Conservation (phyloP, 2,797 vertebrate genomes). For the Danionella dracula region DNA sequence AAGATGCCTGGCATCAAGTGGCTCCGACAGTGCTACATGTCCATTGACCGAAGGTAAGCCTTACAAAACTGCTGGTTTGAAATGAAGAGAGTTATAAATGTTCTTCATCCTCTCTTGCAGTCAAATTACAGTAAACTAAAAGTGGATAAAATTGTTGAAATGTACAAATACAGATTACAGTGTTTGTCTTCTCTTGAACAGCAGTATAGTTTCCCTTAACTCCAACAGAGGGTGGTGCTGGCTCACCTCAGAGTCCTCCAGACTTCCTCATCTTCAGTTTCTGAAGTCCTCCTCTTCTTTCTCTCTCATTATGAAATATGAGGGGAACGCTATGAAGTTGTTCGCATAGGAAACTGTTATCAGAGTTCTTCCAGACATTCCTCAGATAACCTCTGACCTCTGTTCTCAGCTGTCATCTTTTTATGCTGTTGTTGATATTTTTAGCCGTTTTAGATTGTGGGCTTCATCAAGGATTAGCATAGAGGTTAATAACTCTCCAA, state of each 20-base stretch:
- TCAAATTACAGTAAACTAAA: too few species aligned
- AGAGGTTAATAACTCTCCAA: background rate
- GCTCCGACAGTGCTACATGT: constrained; percentile 77
- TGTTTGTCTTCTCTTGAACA: too few species aligned
- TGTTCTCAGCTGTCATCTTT: constrained; percentile 1
- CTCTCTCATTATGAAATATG: constrained; percentile 38
- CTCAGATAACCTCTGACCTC: constrained; percentile 41
- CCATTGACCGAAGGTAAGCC: constrained; percentile 64
- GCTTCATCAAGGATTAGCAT: background rate
- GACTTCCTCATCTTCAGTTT: background rate
- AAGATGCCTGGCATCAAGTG: constrained; percentile 75
- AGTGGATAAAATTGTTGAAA: too few species aligned
- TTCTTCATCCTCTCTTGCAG: too few species aligned
- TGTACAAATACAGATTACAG: too few species aligned
- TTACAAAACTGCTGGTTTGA: background rate
- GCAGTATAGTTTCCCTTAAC: background rate
- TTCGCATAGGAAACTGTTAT: constrained; percentile 17
- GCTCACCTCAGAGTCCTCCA: background rate
- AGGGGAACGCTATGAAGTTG: constrained; percentile 38
- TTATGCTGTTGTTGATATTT: constrained; percentile 1
- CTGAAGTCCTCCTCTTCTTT: background rate
- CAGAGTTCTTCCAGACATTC: constrained; percentile 32
- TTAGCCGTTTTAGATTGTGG: constrained; percentile 5
- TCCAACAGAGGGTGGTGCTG: constrained; percentile 20
- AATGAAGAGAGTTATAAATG: too few species aligned